phyloP scores from a whole-genome alignment of 2,113 vertebrate species.

The Myrmophylax atrothorax region DNA sequence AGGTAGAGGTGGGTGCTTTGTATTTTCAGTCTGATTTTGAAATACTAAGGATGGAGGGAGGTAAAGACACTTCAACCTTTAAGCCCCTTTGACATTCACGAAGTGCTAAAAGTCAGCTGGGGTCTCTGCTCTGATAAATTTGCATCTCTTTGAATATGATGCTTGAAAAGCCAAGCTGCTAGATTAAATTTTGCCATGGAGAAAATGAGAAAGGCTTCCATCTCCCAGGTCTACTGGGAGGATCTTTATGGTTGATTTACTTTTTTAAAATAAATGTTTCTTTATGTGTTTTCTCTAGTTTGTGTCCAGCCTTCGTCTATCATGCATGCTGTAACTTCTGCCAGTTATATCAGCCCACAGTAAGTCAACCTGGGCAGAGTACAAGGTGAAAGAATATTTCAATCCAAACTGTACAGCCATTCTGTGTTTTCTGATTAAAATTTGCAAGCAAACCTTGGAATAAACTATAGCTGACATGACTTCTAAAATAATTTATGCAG shows the following conservation, averaged over 20 bases:
- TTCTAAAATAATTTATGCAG: slow-evolving; percentile 76
- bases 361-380: slow-evolving; percentile 68
- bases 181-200: slow-evolving; percentile 90
- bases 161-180: slow-evolving; percentile 84
- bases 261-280: slow-evolving; percentile 85
- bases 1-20: slow-evolving; percentile 40
- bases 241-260: slow-evolving; percentile 87
- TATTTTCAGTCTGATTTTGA: slow-evolving; percentile 64
- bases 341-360: slow-evolving; percentile 63
- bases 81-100: slow-evolving; percentile 90
- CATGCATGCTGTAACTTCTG: slow-evolving; percentile 73
- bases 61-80: slow-evolving; percentile 80
- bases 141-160: slow-evolving; percentile 88
- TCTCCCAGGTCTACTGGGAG: slow-evolving; percentile 83
- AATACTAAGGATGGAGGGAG: slow-evolving; percentile 68
- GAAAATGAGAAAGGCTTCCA: slow-evolving; percentile 86
- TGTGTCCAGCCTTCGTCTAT: slow-evolving; percentile 74
- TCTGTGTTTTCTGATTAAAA: slow-evolving; percentile 86
- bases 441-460: slow-evolving; percentile 81
- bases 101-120: slow-evolving; percentile 87
- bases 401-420: slow-evolving; percentile 67
- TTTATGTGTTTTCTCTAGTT: slow-evolving; percentile 79
- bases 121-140: slow-evolving; percentile 84
- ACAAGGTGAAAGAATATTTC: slow-evolving; percentile 82
- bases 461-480: slow-evolving; percentile 78